Evolutionary conservation across 2,888 invertebrate species (phyloP), one percentile per base, ranked within the genome.

Genomic region (Drosophila pseudotalamancana): DNA sequence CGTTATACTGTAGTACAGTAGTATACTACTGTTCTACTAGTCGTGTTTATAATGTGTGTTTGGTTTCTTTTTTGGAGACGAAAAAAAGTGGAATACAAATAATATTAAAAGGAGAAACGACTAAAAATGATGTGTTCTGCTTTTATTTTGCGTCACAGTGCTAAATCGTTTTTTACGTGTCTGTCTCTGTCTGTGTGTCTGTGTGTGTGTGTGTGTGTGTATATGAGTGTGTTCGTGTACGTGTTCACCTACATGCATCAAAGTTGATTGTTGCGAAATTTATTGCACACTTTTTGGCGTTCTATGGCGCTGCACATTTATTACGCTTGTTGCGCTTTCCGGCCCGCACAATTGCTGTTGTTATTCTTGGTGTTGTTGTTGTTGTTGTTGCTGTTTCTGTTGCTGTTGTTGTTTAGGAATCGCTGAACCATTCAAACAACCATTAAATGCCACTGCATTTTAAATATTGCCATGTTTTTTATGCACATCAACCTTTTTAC

Each of bases 191-290:
- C 57, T 53, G 46, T 66, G 43, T 71, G 53, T 80, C 16, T 60
- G n/a, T 57, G 25, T 16, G 16, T 39, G 16, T 42, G 27, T 45
- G 8, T 54, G 23, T 35, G 16, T 35, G 42, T 31, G 37, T 54
- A 27, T 43, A 50, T 32, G 32, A 43, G 37, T 35, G 18, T 23
- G 62, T 50, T 45, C 57, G 42, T 59, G 54, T 55, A 51, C 32
- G 56, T 40, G 61, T 76, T 72, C 73, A 83, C 84, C 85, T 84
- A 88, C 81, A 88, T 77, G 82, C 81, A 88, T 84, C 81, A 88
- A 75, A 77, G 69, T 84, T 78, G 87, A 86, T 89, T 88, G 89
- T 88, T 89, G 82, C 71, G 67, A 80, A 89, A 87, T 87, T 82
- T 82, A 89, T 89, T 87, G 88, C 89, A 77, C 76, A 80, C 80